Base-by-base conservation (phyloP, 1,140 invertebrate genomes). In the Drosophila trapezifrons region DNA sequence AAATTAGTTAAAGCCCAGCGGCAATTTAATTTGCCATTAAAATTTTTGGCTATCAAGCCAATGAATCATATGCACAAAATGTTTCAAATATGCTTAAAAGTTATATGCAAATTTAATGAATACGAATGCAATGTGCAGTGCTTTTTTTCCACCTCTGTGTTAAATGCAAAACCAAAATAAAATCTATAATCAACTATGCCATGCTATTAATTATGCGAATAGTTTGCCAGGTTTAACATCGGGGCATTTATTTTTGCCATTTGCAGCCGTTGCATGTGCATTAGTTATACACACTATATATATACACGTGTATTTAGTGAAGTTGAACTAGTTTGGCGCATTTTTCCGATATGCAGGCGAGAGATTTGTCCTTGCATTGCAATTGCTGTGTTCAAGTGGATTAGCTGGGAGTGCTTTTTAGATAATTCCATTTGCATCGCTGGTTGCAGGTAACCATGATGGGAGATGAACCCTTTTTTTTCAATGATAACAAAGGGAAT, bases 1-100 rank as follows among this genome's bases (percentile, higher is more conserved):
- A 66, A 81, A 81, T 72, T 60, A 73, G 58, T 67, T 51, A 45
- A 74, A 57, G 40, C 65, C 57, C 57, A 38, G n/a, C 15, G 43
- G 29, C 74, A 83, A 64, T 76, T 71, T 47, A 72, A 80, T 72
- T 84, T 76, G 38, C 38, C 63, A 65, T 76, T 64, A 52, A 62
- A 62, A 73, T 38, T 45, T 52, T 45, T 52, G 45, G 42, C 35
- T 58, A 71, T 71, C 51, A 27, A 38, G 47, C 51, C 67, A 71
- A 58, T 71, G 67, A 71, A 40, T 71, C 65, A 71, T 37, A 35
- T 56, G 55, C 72, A 54, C 25, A 66, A 58, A 75, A 58, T 67
- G 49, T 66, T 59, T 59, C 17, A 67, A 76, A 76, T 76, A 65
- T 65, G 72, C 59, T 56, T 57, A 65, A 75, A 75, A 65, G 37